Base-by-base conservation (phyloP, 1,140 invertebrate genomes). In the Nilaparvata lugens region DNA sequence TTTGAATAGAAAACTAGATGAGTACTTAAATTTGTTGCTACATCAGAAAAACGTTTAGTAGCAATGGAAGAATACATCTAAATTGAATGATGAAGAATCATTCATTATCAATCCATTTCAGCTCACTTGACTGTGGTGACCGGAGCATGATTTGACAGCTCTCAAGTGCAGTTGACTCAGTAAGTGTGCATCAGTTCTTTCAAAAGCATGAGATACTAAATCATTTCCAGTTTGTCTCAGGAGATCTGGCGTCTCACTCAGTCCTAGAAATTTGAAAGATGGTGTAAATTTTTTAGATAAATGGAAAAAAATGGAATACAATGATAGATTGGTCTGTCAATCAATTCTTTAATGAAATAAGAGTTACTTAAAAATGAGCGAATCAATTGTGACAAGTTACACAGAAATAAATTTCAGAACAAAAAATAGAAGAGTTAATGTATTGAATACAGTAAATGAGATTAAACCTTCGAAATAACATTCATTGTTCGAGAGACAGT, bases 171-270 rank as follows among this genome's bases (percentile, higher is more conserved):
- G 58, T 43, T 69, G 63, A 38, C 63, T 64, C 14, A 67, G 58
- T 5, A 65, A 28, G 35, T 58, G 53, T 21, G 64, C 43, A n/a
- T 58, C 57, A 0, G 61, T 58, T 6, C 38, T 54, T 53, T 61
- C 56, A 18, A 51, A 59, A 9, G 57, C 45, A n/a, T 68, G 63
- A 23, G 54, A 55, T 11, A 42, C 40, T n/a, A 66, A 45, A 23
- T 67, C 68, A 3, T 56, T 64, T n/a, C 66, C 64, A 23, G 65
- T 62, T 28, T 65, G 67, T 38, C 66, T 53, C n/a, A 67, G 62
- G 18, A 71, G 61, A 65, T 69, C 68, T 52, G 67, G 69, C n/a
- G 66, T 70, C 56, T 69, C 66, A 56, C 57, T 68, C 31, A 67
- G 53, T 28, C 66, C 64, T 64, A 28, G 25, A 40, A 31, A 21